Evolutionary conservation across 1,140 invertebrate genomes (phyloP).

Genomic region (Bradynema listronoti): DNA sequence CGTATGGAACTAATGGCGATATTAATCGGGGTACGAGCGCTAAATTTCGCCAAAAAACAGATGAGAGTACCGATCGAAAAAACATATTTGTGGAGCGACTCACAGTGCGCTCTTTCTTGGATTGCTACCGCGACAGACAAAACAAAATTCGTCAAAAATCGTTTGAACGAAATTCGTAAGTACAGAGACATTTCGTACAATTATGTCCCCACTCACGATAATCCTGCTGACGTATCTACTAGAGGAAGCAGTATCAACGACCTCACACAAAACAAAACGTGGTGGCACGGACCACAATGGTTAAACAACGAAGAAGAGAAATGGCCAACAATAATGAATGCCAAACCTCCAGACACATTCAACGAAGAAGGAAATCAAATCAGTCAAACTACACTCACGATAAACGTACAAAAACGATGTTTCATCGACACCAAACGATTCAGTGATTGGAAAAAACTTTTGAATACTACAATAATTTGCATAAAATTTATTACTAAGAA

Average conservation of each 20-base stretch:
- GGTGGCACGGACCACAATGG: conserved; percentile 25
- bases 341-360: no score
- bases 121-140: conserved; percentile 2
- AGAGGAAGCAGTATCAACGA: conserved; percentile 16
- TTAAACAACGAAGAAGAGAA: no score
- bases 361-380: no score
- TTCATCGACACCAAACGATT: no score
- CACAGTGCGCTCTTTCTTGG: conserved; percentile 17
- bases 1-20: conserved; percentile 25
- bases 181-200: background rate
- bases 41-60: background rate
- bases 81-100: conserved; percentile 27
- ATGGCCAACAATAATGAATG: no score
- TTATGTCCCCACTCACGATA: conserved; percentile 16
- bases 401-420: no score
- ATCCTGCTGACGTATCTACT: conserved; percentile 25
- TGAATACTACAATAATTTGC: no score
- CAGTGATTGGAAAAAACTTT: no score
- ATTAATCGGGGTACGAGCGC: background rate
- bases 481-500: no score
- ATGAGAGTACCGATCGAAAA: background rate
- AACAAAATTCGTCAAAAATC: conserved; percentile 18
- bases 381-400: no score
- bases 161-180: conserved; percentile 9
- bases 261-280: conserved; percentile 5